Percentiles rank a stretch among this genome's conserved stretches.
Conservation (phyloP, 2,888 invertebrate genomes). For the Anoplius nigerrimus region DNA sequence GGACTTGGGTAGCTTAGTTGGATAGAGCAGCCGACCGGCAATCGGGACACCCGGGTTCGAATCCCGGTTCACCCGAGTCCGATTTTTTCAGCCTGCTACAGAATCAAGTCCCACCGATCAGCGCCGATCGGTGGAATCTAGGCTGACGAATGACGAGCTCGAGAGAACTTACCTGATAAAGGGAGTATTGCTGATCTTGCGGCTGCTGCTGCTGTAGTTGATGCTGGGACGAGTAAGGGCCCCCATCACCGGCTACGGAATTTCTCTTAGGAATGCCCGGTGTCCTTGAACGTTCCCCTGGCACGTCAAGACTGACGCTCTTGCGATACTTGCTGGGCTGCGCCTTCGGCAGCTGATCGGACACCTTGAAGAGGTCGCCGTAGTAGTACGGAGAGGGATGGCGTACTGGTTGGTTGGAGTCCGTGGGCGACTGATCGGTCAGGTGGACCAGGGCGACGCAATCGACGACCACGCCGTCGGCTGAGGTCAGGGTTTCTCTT, state of each 20-base stretch:
- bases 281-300: slow-evolving; percentile 81
- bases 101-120: too few relatives aligned
- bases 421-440: slow-evolving; percentile 76
- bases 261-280: slow-evolving; percentile 80
- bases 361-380: slow-evolving; percentile 83
- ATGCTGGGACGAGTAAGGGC: slow-evolving; percentile 71
- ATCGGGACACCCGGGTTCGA: too few relatives aligned
- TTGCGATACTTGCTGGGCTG: slow-evolving; percentile 79
- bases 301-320: slow-evolving; percentile 84
- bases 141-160: too few relatives aligned
- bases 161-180: too few relatives aligned
- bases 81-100: too few relatives aligned
- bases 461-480: slow-evolving; percentile 57
- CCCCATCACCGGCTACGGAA: slow-evolving; percentile 84
- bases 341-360: slow-evolving; percentile 75
- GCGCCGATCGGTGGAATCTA: too few relatives aligned
- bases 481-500: slow-evolving; percentile 46
- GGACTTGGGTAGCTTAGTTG: too few relatives aligned
- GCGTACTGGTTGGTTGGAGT: slow-evolving; percentile 78
- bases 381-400: slow-evolving; percentile 91
- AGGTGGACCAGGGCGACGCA: slow-evolving; percentile 68
- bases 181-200: slow-evolving; percentile 21
- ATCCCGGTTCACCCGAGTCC: too few relatives aligned
- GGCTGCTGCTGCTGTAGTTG: slow-evolving; percentile 54
- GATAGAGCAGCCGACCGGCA: too few relatives aligned